These are phyloP conservation scores for human (Homo sapiens) DNA, from an alignment of 2,113 vertebrate species.

Conservation along the genomic window GRCh38 chr15:95011501-95012000, in stretches of 20 bases:
- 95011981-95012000: background rate
- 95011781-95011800: background rate
- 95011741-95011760: background rate
- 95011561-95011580: background rate
- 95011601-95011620: background rate
- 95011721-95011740: background rate
- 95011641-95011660: background rate
- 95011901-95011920: background rate
- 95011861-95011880: background rate
- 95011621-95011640: background rate
- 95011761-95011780: background rate
- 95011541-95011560: background rate
- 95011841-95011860: background rate
- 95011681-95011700: background rate
- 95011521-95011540: background rate
- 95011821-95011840: background rate
- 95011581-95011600: background rate
- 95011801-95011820: background rate
- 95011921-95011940: background rate
- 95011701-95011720: background rate
- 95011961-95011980: background rate
- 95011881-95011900: background rate
- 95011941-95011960: background rate
- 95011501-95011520: too few species aligned
- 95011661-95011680: background rate